Base-by-base conservation (phyloP, 2,797 vertebrate species). In the Gambusia yucatana region DNA sequence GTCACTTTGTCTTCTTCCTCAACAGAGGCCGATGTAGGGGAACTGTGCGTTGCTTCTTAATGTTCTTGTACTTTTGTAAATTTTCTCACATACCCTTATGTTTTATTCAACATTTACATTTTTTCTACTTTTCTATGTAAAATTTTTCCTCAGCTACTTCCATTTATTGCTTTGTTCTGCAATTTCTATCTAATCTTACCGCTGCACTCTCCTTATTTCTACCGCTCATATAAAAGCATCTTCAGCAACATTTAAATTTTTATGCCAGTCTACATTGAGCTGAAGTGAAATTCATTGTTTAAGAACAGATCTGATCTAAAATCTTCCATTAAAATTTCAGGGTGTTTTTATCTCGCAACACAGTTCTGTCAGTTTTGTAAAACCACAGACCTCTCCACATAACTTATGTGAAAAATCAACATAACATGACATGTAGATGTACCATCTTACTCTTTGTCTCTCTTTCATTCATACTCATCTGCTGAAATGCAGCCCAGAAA, bases 51-150 rank as follows among this genome's bases (percentile, higher is more conserved):
- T 16, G 47, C 30, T 46, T 28, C 75, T 36, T 25, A 4, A 36
- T 57, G 43, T 80, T 39, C 30, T n/a, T 30, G 9, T 61, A 50
- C 4, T 28, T 46, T 70, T 46, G 0, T 44, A 2, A 28, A 70
- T 70, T 28, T 44, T 70, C 43, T 43, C 5, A 44, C 16, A 82
- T 84, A 17, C 2, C 14, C 73, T 77, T 48, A 79, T 88, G 78
- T 86, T 87, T 87, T 82, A 83, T 85, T 81, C 65, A 79, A 77
- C n/a, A 76, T 30, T 3, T 75, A 77, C 41, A 72, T 73, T 86
- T 75, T 87, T 44, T 67, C 67, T 69, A 36, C 72, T 63, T 61
- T 75, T 84, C 50, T 77, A 39, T 67, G 7, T 55, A 11, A 81
- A 77, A 76, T 82, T 81, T 78, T 76, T 83, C 76, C 85, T 77